Evolutionary conservation across 2,797 vertebrate genomes (phyloP), one percentile per base, ranked within the genome.

Genomic region (Anabacerthia variegaticeps): DNA sequence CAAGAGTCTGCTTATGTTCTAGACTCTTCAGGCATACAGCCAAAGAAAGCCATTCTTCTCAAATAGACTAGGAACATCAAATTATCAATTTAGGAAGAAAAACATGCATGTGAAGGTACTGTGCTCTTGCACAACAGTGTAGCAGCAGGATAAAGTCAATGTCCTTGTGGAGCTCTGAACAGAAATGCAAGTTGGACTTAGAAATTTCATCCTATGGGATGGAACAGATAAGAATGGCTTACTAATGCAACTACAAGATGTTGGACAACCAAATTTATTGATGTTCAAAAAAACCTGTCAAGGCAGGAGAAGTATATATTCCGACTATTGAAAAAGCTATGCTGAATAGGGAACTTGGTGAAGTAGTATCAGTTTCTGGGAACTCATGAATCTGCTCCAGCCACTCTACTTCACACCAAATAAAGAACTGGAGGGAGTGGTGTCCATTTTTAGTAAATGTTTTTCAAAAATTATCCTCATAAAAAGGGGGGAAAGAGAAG

Each of bases 341-440:
- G 34, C 14, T 37, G 37, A 58, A 46, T 0, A 2, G 13, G 22
- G n/a, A 68, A 75, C 27, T 2, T 41, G n/a, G n/a, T 55, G 32
- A 84, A 59, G 44, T 7, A 58, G 10, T 26, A 76, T 32, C 12
- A 28, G 2, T 63, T 85, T 69, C 56, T 59, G 17, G 10, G 30
- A 89, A 69, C 17, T 44, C 4, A n/a, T 28, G 13, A 82, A 73
- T 90, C 22, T 43, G 14, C 56, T 81, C 10, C 49, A 84, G 36
- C 6, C 26, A 23, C 19, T 67, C 30, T 6, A 19, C 36, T 67
- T 72, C 49, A 71, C 9, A 59, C 20, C 62, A 75, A 51, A 55
- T 32, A 69, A 75, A 67, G 43, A 80, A 69, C 0, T 36, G 4
- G 54, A 73, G 22, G 27, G 14, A 23, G 3, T 0, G 1, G 4